Base-by-base conservation (phyloP, 2,797 vertebrate genomes). In the Falco novaeseelandiae region DNA sequence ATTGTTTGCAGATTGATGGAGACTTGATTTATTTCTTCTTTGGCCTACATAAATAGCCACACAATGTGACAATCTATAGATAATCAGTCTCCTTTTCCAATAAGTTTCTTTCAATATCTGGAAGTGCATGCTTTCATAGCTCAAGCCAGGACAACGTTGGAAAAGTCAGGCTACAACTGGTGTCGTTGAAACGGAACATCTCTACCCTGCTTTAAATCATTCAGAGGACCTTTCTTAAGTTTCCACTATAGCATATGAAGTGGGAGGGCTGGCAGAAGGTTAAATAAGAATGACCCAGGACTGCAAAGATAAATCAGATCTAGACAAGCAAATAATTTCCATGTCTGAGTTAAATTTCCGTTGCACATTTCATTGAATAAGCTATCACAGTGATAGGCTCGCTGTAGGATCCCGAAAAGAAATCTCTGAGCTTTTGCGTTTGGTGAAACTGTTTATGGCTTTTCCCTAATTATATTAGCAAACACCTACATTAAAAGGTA, bases 391-490 rank as follows among this genome's bases (percentile, higher is more conserved):
- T 49, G 49, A 81, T 83, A 55, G 21, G 30, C 19, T 87, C 4
- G 0, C 54, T 81, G 30, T 61, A 87, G 72, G 51, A 93, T 78
- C n/a, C 36, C 21, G 3, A 32, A 86, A 51, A 92, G 34, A 73
- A 85, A 91, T 76, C 80, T 88, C 91, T 93, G 90, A 86, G 91
- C 71, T 73, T 63, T 74, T 80, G 9, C 78, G 52, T 78, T 88
- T 83, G 20, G 59, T 89, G 59, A 92, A 92, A 80, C 71, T 91
- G 71, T 95, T 96, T 96, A 79, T 89, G 54, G 32, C 12, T 93
- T 93, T 91, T 30, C 72, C 46, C 92, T 95, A 94, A 96, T 96
- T 93, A 83, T 90, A 87, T 95, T 88, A 96, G 77, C 17, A 82
- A 94, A 90, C 70, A 83, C 23, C 79, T 90, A 86, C 80, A 72